Evolutionary conservation across 2,797 vertebrate genomes (phyloP).

Genomic region (Gallirallus australis): DNA sequence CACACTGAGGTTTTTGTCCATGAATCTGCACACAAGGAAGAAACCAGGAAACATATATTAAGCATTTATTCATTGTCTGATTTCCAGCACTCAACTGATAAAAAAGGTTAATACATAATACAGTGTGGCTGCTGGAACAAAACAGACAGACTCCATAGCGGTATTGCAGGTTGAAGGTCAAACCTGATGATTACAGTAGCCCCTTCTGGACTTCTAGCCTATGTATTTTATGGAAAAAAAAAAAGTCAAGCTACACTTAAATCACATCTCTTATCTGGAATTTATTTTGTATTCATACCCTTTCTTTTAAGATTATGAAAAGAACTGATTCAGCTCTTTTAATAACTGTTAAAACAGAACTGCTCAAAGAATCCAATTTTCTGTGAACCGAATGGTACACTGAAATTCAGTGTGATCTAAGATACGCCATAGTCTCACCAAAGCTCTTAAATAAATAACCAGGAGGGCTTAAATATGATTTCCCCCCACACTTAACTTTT

Average conservation of each 20-base stretch:
- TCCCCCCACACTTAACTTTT: not conserved
- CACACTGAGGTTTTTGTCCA: not conserved
- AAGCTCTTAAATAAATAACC: constrained; percentile 3
- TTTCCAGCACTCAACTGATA: not conserved
- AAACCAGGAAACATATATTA: not conserved
- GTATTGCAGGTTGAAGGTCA: not conserved
- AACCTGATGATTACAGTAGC: not conserved
- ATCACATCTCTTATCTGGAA: not conserved
- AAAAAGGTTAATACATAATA: not conserved
- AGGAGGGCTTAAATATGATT: not conserved
- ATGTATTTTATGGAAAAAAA: not conserved
- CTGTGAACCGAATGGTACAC: not conserved
- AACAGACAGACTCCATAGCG: not conserved
- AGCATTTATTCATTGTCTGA: not conserved
- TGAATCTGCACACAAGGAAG: not conserved
- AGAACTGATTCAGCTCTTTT: constrained; percentile 7
- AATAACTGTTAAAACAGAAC: not conserved
- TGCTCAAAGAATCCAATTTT: constrained; percentile 27
- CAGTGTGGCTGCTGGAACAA: not conserved
- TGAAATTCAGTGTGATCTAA: not conserved
- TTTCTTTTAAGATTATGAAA: constrained; percentile 2
- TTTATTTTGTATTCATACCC: not conserved
- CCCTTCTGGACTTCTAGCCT: not conserved
- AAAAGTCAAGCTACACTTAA: not conserved
- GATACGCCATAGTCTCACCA: not conserved